A percentile compares a stretch with the other conserved stretches of the same genome.
Evolutionary conservation across 64 coral and sea anemone genomes (phyloP).

Genomic region (Montipora sp.): DNA sequence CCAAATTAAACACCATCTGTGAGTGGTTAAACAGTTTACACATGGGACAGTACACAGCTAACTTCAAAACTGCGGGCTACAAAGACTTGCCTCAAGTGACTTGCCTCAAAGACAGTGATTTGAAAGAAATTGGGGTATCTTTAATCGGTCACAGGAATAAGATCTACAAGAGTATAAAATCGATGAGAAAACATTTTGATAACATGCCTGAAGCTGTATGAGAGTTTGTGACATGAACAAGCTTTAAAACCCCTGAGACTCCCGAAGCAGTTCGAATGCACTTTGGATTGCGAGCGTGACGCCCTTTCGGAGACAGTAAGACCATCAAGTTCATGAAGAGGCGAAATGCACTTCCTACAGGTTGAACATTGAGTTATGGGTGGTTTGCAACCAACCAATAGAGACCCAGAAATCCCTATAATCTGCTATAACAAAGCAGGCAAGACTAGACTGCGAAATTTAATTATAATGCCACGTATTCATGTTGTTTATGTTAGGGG

Average conservation of each 20-base stretch:
- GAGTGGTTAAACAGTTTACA: slow-evolving; percentile 81
- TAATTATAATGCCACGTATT: too few relatives aligned
- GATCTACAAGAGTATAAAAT: slow-evolving; percentile 79
- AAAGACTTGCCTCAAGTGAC: slow-evolving; percentile 67
- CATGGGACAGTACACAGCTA: slow-evolving; percentile 77
- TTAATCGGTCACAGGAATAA: slow-evolving; percentile 86
- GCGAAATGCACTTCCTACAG: too few relatives aligned
- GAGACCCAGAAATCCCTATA: too few relatives aligned
- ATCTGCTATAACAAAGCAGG: too few relatives aligned
- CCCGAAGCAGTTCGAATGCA: neutral
- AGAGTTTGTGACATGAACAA: neutral
- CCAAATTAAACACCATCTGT: slow-evolving; percentile 67
- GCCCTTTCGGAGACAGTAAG: too few relatives aligned
- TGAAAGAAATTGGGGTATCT: slow-evolving; percentile 68
- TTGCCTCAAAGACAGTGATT: slow-evolving; percentile 43
- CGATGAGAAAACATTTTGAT: slow-evolving; percentile 57
- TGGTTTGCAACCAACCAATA: too few relatives aligned
- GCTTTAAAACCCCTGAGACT: too few relatives aligned
- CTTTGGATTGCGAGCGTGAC: too few relatives aligned
- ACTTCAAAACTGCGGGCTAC: slow-evolving; percentile 74
- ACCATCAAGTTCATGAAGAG: too few relatives aligned
- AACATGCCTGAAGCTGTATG: slow-evolving; percentile 40
- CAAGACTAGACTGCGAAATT: too few relatives aligned
- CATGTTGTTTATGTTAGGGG: too few relatives aligned
- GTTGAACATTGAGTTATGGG: too few relatives aligned